phyloP scores from a whole-genome alignment of 2,797 vertebrate genomes.

The Delichon dasypus region DNA sequence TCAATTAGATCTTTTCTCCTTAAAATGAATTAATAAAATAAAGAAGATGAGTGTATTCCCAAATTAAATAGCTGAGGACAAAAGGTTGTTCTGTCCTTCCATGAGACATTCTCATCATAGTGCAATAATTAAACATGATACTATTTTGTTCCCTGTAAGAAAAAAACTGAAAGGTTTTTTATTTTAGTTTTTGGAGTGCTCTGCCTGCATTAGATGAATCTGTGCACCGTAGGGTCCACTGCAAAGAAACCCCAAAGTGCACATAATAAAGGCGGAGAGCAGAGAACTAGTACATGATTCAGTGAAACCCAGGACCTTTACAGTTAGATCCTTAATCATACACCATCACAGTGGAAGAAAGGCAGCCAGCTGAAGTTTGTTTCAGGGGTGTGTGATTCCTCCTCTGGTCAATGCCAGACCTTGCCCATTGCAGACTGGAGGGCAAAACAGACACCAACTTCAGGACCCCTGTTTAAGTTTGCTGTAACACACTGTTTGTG shows the following conservation, averaged over 20 bases:
- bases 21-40: background rate
- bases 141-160: background rate
- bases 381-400: background rate
- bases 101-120: background rate
- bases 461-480: background rate
- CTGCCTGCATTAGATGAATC: background rate
- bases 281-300: background rate
- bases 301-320: background rate
- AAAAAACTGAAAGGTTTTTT: background rate
- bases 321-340: background rate
- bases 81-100: background rate
- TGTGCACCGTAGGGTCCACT: background rate
- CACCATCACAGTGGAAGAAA: background rate
- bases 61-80: background rate
- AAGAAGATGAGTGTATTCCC: background rate
- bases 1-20: background rate
- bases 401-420: background rate
- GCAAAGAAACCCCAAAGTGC: background rate
- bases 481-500: background rate
- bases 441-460: background rate
- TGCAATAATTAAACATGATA: background rate
- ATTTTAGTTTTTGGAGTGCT: background rate
- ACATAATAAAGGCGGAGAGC: background rate
- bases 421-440: fast-evolving
- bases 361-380: background rate